A percentile compares a stretch with the other conserved stretches of the same genome.
phyloP scores from a whole-genome alignment of 2,888 invertebrate species.

The Lydus trimaculatus region DNA sequence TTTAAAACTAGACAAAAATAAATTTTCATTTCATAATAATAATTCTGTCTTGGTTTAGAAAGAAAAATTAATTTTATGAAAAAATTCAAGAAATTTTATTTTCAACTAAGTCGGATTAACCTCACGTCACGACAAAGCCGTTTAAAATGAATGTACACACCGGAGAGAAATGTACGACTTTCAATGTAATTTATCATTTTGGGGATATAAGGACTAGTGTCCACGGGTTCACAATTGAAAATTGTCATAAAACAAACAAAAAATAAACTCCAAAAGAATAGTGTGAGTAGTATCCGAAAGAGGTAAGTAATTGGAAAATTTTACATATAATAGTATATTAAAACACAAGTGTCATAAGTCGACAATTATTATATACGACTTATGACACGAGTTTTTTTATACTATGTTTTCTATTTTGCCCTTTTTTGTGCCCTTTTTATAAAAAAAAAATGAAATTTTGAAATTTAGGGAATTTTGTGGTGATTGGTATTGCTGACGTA shows the following conservation, averaged over 20 bases:
- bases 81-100: conserved; percentile 2
- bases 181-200: neutral
- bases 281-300: neutral
- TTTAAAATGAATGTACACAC: conserved; percentile 2
- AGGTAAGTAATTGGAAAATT: too few species aligned
- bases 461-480: too few species aligned
- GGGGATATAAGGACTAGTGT: neutral
- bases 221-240: conserved; percentile 3
- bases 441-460: too few species aligned
- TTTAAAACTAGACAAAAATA: neutral
- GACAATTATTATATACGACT: too few species aligned
- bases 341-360: too few species aligned
- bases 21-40: neutral
- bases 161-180: neutral
- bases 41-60: neutral
- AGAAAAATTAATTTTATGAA: neutral
- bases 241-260: neutral
- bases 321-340: too few species aligned
- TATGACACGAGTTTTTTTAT: too few species aligned
- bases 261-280: neutral
- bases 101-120: neutral
- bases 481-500: too few species aligned
- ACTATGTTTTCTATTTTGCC: too few species aligned
- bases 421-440: too few species aligned
- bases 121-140: neutral